Conservation (phyloP, 2,888 invertebrate species). For the Cephus sareptanus region DNA sequence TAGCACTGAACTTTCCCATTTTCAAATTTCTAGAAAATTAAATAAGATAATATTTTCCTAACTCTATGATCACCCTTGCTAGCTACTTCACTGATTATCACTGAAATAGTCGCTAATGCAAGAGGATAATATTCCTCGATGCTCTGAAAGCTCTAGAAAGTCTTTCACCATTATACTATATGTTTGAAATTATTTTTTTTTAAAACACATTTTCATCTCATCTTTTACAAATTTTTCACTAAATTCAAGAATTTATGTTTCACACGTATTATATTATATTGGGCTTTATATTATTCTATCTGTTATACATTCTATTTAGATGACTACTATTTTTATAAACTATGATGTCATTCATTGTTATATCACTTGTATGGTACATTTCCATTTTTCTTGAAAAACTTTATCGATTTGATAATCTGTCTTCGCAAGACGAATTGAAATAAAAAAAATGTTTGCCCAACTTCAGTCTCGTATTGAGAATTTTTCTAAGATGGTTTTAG, state of each 20-base stretch:
- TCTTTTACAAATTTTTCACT: background rate
- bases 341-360: background rate
- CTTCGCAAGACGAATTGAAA: background rate
- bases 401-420: background rate
- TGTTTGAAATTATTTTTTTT: too few species aligned
- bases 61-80: background rate
- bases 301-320: background rate
- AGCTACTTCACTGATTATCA: background rate
- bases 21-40: too few species aligned
- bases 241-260: background rate
- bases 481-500: background rate
- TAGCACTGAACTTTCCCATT: too few species aligned
- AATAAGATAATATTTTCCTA: background rate
- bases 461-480: background rate
- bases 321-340: background rate
- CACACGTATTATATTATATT: background rate
- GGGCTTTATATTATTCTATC: background rate
- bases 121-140: background rate
- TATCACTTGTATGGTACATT: background rate
- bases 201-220: background rate
- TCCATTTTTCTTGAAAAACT: background rate
- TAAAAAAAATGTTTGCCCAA: background rate
- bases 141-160: background rate
- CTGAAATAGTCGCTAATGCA: background rate
- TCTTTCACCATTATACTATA: background rate